These are phyloP conservation scores for Argyresthia goedartella DNA, from an alignment of 2,888 invertebrate species.

Conservation along the genomic window DNA sequence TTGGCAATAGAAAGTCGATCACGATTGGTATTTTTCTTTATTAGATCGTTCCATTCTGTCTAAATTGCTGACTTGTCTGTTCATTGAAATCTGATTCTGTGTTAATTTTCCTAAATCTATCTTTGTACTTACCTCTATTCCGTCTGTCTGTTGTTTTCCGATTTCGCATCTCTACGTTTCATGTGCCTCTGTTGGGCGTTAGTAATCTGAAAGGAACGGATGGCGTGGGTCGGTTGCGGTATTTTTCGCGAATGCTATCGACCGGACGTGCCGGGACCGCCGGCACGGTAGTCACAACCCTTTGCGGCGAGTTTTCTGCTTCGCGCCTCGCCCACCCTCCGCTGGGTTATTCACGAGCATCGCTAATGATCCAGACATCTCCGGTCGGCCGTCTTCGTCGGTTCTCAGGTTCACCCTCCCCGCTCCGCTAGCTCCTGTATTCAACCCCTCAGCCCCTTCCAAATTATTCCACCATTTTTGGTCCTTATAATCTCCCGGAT, in stretches of 20 bases:
- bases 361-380: conserved; percentile 19
- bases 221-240: conserved; percentile 11
- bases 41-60: conserved; percentile 12
- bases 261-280: conserved; percentile 25
- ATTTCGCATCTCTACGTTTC: background rate
- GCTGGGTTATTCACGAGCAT: conserved; percentile 24
- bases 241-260: conserved; percentile 30
- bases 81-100: background rate
- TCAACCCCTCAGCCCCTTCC: too few species aligned
- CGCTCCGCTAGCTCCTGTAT: too few species aligned
- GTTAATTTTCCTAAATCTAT: background rate
- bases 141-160: background rate
- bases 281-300: conserved; percentile 29
- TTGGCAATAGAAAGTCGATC: conserved; percentile 41
- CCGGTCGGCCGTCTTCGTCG: conserved; percentile 7
- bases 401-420: background rate
- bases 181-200: background rate
- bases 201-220: background rate
- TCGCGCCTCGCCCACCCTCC: conserved; percentile 23
- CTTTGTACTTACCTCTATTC: background rate
- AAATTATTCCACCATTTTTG: too few species aligned
- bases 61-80: background rate
- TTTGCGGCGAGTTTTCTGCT: conserved; percentile 24
- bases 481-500: too few species aligned
- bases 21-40: conserved; percentile 5